Base-by-base conservation (phyloP, 2,888 invertebrate species). In the Limnephilus lunatus region DNA sequence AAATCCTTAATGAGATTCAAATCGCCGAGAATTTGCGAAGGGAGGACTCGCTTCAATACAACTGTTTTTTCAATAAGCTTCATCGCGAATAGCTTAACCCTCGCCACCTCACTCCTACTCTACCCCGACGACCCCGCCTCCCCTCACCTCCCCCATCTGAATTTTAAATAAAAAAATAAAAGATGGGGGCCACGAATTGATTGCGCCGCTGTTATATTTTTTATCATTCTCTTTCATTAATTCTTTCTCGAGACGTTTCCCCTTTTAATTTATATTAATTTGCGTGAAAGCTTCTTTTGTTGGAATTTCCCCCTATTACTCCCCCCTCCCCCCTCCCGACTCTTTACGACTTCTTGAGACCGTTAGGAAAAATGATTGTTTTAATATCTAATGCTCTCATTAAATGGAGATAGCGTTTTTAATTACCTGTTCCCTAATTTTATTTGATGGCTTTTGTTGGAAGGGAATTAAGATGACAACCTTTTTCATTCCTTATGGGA, bases 101-200 rank as follows among this genome's bases (percentile, higher is more conserved):
- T 35, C 31, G 15, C 83, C 91, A 81, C 91, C 93, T 86, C 81
- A 89, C 68, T 2, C 68, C 9, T 9, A 9, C 68, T 9, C 68
- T 25, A 19, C 68, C 25, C 9, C 19, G 44, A 44, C 44, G 44
- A 44, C 68, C 92, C 85, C 89, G 82, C 82, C 85, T 82, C 35
- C 81, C 82, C 35, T 80, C 90, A 30, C 91, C 81, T 89, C 86
- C 80, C 88, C 95, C 94, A 94, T 94, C 95, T 95, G 95, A 95
- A 95, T 95, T 96, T 96, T 95, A 96, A 96, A 96, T 96, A 95
- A 89, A 95, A 95, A 95, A 94, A 95, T 94, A 95, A 95, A 90
- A 85, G 95, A 94, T 94, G 95, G 95, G 95, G 95, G 95, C 39
- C 32, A 90, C 90, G 90, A 91, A 92, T 92, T 92, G 92, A 92